Conservation (phyloP, 2,113 vertebrate species). For the Scartelaos histophorus region DNA sequence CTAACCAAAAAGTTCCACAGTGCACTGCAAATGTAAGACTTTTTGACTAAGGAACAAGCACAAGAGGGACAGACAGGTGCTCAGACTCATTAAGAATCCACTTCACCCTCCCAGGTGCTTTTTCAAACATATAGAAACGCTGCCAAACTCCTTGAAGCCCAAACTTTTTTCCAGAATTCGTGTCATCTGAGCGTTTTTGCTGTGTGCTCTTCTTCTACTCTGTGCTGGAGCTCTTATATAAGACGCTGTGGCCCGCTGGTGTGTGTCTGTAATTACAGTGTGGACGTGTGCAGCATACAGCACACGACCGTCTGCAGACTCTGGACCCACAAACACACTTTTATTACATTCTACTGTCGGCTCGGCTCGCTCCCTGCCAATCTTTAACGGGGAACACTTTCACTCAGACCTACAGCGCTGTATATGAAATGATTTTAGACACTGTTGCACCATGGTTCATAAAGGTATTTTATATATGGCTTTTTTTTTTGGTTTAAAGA, state of each 20-base stretch:
- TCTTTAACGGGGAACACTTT: neutral
- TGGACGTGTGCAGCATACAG: neutral
- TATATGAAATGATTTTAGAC: neutral
- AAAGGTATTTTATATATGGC: no score
- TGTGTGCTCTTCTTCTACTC: neutral
- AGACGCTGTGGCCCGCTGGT: neutral
- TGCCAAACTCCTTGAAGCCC: no score
- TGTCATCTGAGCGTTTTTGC: no score
- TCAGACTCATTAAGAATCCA: no score
- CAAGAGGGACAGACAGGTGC: no score
- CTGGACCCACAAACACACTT: neutral
- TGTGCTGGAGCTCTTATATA: neutral
- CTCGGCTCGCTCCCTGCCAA: neutral
- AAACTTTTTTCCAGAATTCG: no score
- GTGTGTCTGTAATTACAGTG: neutral
- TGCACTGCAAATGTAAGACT: no score
- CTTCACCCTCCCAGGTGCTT: no score
- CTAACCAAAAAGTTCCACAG: no score
- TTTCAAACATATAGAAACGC: no score
- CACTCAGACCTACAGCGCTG: neutral
- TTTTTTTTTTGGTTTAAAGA: neutral
- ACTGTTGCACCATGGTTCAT: neutral
- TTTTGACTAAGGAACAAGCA: no score
- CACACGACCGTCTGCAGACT: neutral
- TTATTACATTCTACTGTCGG: neutral